These are phyloP conservation scores for Phylloscopus trochilus DNA, from an alignment of 2,113 vertebrate genomes.

Conservation along the genomic window DNA sequence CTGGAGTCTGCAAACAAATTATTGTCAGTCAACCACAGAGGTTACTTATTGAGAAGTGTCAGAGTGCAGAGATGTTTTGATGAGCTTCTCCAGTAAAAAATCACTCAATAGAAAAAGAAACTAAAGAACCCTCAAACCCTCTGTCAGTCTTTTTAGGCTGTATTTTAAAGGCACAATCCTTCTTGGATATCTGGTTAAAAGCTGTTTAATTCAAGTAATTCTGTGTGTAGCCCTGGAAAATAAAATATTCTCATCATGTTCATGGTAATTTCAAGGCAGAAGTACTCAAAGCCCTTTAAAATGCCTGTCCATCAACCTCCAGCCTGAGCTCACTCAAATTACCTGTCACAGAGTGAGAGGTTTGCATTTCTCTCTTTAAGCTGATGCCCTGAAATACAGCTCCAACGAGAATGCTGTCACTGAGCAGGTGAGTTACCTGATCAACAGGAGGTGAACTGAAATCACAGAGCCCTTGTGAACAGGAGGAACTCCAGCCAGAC, in stretches of 20 bases:
- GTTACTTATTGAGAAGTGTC: not conserved
- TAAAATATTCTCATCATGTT: not conserved
- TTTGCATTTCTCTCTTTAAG: not conserved
- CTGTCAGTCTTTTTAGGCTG: not conserved
- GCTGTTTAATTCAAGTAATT: not conserved
- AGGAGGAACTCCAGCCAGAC: not conserved
- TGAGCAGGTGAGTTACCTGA: not conserved
- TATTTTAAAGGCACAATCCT: not conserved
- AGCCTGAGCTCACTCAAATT: not conserved
- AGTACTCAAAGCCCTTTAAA: not conserved
- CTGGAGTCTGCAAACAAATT: not conserved
- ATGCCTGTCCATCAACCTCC: not conserved
- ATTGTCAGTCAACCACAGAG: not conserved
- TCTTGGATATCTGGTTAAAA: not conserved
- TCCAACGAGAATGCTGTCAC: not conserved
- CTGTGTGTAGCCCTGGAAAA: not conserved
- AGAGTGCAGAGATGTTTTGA: not conserved
- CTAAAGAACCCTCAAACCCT: not conserved
- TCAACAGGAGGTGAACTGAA: not conserved
- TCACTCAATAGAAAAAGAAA: not conserved
- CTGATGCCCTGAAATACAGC: not conserved
- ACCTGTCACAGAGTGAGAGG: not conserved
- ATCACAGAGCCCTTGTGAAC: not conserved
- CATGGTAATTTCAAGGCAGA: not conserved
- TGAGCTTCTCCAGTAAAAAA: not conserved